phyloP scores from a whole-genome alignment of 2,797 vertebrate species.

The Molossus alvarezi region DNA sequence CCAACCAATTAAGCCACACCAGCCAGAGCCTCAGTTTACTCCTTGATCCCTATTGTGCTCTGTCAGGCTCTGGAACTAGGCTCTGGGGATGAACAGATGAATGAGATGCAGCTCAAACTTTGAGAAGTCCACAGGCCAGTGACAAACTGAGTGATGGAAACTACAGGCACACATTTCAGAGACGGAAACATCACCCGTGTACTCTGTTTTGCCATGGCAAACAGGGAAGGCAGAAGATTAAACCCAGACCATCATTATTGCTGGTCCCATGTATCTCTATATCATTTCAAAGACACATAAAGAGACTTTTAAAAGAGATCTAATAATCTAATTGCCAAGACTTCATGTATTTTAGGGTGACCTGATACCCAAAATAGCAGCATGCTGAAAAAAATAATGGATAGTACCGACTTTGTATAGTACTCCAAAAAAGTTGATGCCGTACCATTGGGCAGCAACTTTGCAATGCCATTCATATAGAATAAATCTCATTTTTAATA shows the following conservation, averaged over 20 bases:
- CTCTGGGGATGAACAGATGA: not conserved
- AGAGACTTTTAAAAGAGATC: conserved; percentile 16
- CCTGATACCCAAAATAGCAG: not conserved
- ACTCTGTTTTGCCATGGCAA: not conserved
- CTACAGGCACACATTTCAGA: not conserved
- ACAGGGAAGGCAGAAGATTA: not conserved
- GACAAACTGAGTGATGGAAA: not conserved
- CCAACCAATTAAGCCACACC: too few species aligned
- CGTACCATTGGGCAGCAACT: conserved; percentile 58
- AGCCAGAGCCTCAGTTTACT: not conserved
- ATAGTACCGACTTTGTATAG: not conserved
- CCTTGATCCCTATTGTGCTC: not conserved
- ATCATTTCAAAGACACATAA: not conserved
- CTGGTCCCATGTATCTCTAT: not conserved
- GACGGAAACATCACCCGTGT: not conserved
- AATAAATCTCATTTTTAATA: conserved; percentile 86
- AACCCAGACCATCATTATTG: not conserved
- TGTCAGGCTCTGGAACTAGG: not conserved
- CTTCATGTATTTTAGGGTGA: not conserved
- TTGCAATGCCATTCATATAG: conserved; percentile 60
- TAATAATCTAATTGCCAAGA: not conserved
- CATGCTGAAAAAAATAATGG: not conserved
- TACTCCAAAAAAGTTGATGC: conserved; percentile 14
- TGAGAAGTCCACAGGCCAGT: not conserved
- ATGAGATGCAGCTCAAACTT: not conserved